Evolutionary conservation across 2,888 invertebrate species (phyloP), one percentile per base, ranked within the genome.

Genomic region (Chrysopilus asiliformis): DNA sequence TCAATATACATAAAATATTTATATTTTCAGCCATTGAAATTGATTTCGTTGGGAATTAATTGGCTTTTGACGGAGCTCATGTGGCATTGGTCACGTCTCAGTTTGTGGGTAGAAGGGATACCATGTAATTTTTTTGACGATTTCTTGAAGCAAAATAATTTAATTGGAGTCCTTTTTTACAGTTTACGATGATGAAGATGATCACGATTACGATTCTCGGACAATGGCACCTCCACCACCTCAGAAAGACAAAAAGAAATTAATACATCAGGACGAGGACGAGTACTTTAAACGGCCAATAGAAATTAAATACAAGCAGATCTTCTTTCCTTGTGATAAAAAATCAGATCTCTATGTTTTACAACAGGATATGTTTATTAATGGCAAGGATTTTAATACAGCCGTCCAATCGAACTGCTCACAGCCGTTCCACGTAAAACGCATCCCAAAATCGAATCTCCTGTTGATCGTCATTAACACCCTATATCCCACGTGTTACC

Each of bases 391-490:
- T 13, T 58, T 57, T 36, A 58, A 61, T 41, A 60, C 62, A 6
- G 59, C 59, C 43, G 53, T 62, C 20, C 48, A 60, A 29, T 49
- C 57, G 18, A 63, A 62, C 19, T 66, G 65, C 44, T 68, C 68
- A 16, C 67, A 74, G 36, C 72, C 72, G 3, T 84, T 78, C 56
- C 77, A 74, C 58, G 72, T 82, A 2, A 72, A 80, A 45, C 70
- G 75, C 51, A 74, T 89, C 24, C 74, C 76, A 1, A 72, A 79
- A 50, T 84, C 84, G 15, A 89, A 89, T 64, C 64, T 89, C 39
- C 53, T 87, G 20, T 60, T 89, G 43, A 70, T 87, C 31, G 79
- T 83, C 10, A 73, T 86, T 4, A 71, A 82, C 50, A 66, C 67
- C 1, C 53, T 63, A 47, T 62, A 64, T 36, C 56, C 63, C 32